A percentile compares a stretch with the other conserved stretches of the same genome.
Evolutionary conservation across 2,888 invertebrate species (phyloP).

Genomic region (Hylaea fasciaria): DNA sequence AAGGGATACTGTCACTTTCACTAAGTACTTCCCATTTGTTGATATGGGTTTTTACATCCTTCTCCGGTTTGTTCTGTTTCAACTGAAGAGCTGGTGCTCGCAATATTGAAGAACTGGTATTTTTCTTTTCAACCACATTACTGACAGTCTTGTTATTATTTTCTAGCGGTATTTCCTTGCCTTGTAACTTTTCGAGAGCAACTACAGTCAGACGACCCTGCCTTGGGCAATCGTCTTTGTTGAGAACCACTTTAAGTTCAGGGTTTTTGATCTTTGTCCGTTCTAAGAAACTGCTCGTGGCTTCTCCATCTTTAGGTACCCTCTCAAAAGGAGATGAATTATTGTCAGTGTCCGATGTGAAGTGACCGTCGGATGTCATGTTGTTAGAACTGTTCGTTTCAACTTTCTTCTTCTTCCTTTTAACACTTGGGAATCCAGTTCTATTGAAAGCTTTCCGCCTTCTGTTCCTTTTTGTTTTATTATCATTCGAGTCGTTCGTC

Average conservation of each 20-base stretch:
- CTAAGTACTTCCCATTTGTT: slow-evolving; percentile 86
- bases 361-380: slow-evolving; percentile 65
- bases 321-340: slow-evolving; percentile 85
- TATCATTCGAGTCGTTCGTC: slow-evolving; percentile 56
- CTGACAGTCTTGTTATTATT: slow-evolving; percentile 59
- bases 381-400: slow-evolving; percentile 58
- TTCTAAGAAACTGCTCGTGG: slow-evolving; percentile 87
- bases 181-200: slow-evolving; percentile 86
- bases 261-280: slow-evolving; percentile 80
- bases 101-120: slow-evolving; percentile 65
- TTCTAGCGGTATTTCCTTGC: slow-evolving; percentile 65
- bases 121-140: slow-evolving; percentile 60
- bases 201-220: slow-evolving; percentile 86
- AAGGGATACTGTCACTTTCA: slow-evolving; percentile 86
- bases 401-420: slow-evolving; percentile 91
- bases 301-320: slow-evolving; percentile 89
- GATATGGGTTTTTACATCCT: slow-evolving; percentile 71
- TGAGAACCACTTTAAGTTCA: slow-evolving; percentile 79
- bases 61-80: slow-evolving; percentile 73
- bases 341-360: slow-evolving; percentile 75
- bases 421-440: slow-evolving; percentile 94
- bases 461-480: slow-evolving; percentile 79
- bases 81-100: slow-evolving; percentile 76
- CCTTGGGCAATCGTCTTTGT: slow-evolving; percentile 80
- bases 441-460: slow-evolving; percentile 92